Evolutionary conservation across 2,113 vertebrate genomes (phyloP), one percentile per base, ranked within the genome.

Genomic region (Ranitomeya variabilis): DNA sequence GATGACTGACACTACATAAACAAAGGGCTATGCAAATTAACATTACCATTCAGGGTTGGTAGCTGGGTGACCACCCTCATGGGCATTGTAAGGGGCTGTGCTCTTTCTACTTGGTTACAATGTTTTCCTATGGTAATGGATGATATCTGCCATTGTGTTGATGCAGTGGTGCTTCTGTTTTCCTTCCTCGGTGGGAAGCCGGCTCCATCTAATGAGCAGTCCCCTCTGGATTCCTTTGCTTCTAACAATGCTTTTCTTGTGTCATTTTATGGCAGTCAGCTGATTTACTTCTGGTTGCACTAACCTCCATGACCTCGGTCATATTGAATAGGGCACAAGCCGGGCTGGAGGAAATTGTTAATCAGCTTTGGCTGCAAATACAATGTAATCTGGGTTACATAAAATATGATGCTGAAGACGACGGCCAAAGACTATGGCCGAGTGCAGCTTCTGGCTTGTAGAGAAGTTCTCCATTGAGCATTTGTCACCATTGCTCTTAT

Each of bases 221-320:
- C 64, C 73, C 69, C 52, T 69, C 23, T 57, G 57, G 85, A 77
- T 64, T 67, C 16, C 45, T 79, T 14, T 87, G 84, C 67, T 3
- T 83, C 90, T 19, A 80, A 59, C 14, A 10, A 21, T 59, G 26
- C 60, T 64, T 78, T 83, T 77, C 86, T 88, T 92, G 69, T 90
- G 37, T 84, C 37, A 74, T 19, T 91, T n/a, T 90, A 45, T 67
- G 84, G 78, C 6, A 16, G 66, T 90, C 79, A 83, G 57, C 52
- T 16, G 0, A 16, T 86, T 91, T 90, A 37, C 62, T 37, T 2
- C 3, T 13, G 80, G 11, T 90, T 37, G 87, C 89, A 80, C 69
- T 86, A 89, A 80, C 45, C 81, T 79, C 59, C 89, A 6, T 16
- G 87, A n/a, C 57, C 91, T 84, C 83, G 11, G 45, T 90, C 73